Conservation (phyloP, 2,888 invertebrate species). For the Trachelus iudaicus region DNA sequence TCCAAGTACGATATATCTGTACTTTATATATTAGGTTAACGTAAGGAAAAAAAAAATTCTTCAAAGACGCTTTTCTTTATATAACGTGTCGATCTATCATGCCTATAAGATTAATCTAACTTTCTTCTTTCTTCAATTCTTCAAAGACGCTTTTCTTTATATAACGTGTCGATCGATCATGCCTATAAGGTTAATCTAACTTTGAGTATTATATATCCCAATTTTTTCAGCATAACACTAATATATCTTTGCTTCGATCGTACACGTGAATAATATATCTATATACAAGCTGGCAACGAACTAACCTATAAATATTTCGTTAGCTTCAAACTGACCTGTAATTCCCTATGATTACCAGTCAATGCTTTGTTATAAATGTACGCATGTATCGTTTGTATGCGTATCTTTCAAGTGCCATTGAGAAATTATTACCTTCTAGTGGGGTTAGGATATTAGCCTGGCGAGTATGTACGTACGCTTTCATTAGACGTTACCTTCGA, state of each 20-base stretch:
- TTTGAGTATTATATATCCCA: too few relatives aligned
- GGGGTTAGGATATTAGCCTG: constrained; percentile 52
- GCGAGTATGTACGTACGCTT: constrained; percentile 53
- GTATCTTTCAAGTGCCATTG: constrained; percentile 56
- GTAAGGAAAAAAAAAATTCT: background rate
- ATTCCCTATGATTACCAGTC: background rate
- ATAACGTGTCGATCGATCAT: background rate
- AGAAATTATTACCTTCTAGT: constrained; percentile 64
- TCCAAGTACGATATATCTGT: background rate
- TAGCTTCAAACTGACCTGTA: background rate
- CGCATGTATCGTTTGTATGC: constrained; percentile 19
- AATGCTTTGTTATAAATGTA: constrained; percentile 43
- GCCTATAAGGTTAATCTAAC: too few relatives aligned
- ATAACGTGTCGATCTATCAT: too few relatives aligned
- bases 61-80: too few relatives aligned
- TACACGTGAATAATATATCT: too few relatives aligned
- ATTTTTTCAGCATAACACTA: too few relatives aligned
- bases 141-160: background rate
- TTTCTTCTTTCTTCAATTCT: background rate
- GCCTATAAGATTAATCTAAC: too few relatives aligned
- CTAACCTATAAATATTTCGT: too few relatives aligned
- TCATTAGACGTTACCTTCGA: constrained; percentile 64
- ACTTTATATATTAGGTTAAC: background rate
- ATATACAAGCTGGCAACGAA: too few relatives aligned
- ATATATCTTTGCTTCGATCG: too few relatives aligned